These are phyloP conservation scores for Bradypus variegatus DNA, from an alignment of 2,797 vertebrate species.

Conservation along the genomic window DNA sequence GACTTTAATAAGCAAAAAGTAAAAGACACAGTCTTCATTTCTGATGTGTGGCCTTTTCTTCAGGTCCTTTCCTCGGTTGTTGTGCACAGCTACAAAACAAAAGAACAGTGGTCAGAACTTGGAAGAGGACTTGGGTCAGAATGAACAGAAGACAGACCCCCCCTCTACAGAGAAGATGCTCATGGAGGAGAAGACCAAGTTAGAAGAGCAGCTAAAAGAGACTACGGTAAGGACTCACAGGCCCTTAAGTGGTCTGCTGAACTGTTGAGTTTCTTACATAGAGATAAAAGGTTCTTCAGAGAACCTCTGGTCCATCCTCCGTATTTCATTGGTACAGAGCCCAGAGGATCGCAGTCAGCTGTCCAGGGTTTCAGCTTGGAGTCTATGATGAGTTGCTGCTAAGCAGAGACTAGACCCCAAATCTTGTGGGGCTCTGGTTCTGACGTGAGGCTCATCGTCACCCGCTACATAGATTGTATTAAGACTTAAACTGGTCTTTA, in stretches of 20 bases:
- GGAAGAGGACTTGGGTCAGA: constrained; percentile 78
- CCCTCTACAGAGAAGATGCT: constrained; percentile 74
- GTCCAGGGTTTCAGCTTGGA: not conserved
- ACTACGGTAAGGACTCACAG: constrained; percentile 76
- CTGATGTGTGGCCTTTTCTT: not conserved
- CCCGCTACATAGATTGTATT: accelerated
- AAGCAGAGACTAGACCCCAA: not conserved
- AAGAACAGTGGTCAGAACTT: constrained; percentile 77
- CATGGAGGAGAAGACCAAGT: constrained; percentile 83
- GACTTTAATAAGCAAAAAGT: not conserved
- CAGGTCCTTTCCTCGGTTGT: constrained; percentile 75
- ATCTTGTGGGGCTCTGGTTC: not conserved
- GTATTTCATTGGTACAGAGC: not conserved
- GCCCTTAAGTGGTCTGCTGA: not conserved
- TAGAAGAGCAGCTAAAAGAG: constrained; percentile 91
- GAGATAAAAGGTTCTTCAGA: no score
- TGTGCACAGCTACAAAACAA: constrained; percentile 89
- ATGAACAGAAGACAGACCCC: constrained; percentile 75
- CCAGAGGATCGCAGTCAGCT: no score
- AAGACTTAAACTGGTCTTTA: not conserved
- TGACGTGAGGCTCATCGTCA: not conserved
- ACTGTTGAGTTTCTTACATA: no score
- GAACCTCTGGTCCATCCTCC: not conserved
- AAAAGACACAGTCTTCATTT: no score
- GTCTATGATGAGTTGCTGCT: not conserved